phyloP scores from a whole-genome alignment of 92 coral and sea anemone species.

The Blastomussa wellsi region DNA sequence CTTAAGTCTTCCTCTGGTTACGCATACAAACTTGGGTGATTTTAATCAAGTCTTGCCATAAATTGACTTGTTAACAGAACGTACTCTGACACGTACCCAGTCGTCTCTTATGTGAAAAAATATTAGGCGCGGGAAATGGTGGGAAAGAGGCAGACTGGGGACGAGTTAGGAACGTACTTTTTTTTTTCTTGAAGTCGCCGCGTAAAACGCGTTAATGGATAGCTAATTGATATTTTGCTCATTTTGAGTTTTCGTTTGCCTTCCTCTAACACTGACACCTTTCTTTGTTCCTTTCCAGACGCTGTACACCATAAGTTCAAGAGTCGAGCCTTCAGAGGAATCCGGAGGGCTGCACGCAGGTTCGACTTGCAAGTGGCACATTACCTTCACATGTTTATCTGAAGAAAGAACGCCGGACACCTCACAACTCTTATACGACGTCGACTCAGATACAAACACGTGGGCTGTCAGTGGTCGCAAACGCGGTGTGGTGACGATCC shows the following conservation, averaged over 20 bases:
- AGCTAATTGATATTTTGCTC: background rate
- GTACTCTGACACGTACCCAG: too few relatives aligned
- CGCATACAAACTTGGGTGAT: too few relatives aligned
- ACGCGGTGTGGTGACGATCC: constrained; percentile 76
- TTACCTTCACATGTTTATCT: constrained; percentile 59
- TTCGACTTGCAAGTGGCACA: constrained; percentile 58
- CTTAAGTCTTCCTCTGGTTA: too few relatives aligned
- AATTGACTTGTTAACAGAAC: too few relatives aligned
- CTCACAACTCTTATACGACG: constrained; percentile 72
- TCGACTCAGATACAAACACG: constrained; percentile 74
- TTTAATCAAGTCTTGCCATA: too few relatives aligned
- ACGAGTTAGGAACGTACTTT: too few relatives aligned
- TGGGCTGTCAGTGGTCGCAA: constrained; percentile 85
- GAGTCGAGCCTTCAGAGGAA: constrained; percentile 60
- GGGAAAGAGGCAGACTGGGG: too few relatives aligned
- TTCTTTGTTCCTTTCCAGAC: constrained; percentile 57
- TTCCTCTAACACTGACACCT: too few relatives aligned
- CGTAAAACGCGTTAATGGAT: too few relatives aligned
- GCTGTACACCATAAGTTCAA: constrained; percentile 73
- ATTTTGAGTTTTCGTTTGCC: background rate
- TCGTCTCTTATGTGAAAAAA: too few relatives aligned
- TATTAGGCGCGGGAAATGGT: too few relatives aligned
- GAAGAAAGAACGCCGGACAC: constrained; percentile 23
- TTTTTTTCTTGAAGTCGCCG: too few relatives aligned
- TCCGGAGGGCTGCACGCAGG: constrained; percentile 65